These are phyloP conservation scores for Molossus molossus DNA, from an alignment of 2,797 vertebrate species.

Conservation along the genomic window DNA sequence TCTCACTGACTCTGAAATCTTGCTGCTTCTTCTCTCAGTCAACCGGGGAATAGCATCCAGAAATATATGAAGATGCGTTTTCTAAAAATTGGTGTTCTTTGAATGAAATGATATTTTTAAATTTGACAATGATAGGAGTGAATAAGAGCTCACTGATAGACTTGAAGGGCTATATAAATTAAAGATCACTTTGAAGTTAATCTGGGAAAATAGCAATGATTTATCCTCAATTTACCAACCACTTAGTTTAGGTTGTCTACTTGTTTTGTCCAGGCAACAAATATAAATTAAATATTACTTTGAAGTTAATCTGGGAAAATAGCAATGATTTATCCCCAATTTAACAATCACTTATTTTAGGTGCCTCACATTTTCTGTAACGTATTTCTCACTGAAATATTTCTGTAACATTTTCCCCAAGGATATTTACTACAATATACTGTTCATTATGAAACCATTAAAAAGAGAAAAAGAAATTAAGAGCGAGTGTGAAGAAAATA, in stretches of 20 bases:
- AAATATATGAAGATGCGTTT: background rate
- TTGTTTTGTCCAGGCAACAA: background rate
- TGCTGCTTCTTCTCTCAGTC: constrained; percentile 59
- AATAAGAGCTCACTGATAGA: background rate
- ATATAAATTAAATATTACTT: background rate
- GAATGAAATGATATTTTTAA: constrained; percentile 22
- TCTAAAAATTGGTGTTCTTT: constrained; percentile 43
- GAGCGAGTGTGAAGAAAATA: constrained; percentile 59
- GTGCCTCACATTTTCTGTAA: background rate
- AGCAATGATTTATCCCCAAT: too few species aligned
- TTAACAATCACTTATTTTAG: too few species aligned
- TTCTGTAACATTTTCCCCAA: constrained; percentile 68
- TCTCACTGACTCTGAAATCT: constrained; percentile 49
- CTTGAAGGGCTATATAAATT: background rate
- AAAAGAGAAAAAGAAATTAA: constrained; percentile 74
- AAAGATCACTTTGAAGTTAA: background rate
- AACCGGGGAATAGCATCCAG: constrained; percentile 45
- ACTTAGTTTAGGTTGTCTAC: background rate
- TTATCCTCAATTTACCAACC: background rate
- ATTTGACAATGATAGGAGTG: background rate
- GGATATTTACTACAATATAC: constrained; percentile 62
- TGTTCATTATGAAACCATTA: constrained; percentile 75
- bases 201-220: background rate
- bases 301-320: too few species aligned
- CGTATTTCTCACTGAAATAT: constrained; percentile 61